These are phyloP conservation scores for Pedionomus torquatus DNA, from an alignment of 2,113 vertebrate species.

Conservation along the genomic window DNA sequence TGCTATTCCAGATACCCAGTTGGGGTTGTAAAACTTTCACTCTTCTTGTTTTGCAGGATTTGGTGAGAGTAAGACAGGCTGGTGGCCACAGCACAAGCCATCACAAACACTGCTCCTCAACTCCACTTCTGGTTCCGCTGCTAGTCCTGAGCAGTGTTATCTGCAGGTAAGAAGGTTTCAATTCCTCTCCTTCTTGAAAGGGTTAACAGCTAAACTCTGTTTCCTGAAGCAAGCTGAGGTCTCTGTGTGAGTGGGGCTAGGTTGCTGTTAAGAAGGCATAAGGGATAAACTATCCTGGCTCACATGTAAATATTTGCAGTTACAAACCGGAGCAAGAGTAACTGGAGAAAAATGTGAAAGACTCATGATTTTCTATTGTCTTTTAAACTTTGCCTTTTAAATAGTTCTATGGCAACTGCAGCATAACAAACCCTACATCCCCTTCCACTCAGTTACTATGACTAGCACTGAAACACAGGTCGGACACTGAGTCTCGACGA, in stretches of 20 bases:
- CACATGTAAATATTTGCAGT: constrained; percentile 42
- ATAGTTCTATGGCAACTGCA: neutral
- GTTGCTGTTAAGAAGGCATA: neutral
- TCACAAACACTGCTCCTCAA: neutral
- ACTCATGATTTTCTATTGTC: neutral
- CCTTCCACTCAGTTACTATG: neutral
- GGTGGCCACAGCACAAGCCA: neutral
- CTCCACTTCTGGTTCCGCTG: neutral
- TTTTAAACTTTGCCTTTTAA: neutral
- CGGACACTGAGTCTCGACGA: neutral
- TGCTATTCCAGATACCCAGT: neutral
- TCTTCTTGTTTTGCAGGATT: neutral
- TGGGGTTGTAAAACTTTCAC: neutral
- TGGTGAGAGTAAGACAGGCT: neutral
- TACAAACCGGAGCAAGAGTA: neutral
- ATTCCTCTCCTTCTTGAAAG: neutral
- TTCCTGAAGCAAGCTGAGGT: neutral
- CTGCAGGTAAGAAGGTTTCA: neutral
- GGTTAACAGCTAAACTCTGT: neutral
- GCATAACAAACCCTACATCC: neutral
- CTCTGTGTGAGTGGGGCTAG: neutral
- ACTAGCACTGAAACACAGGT: neutral
- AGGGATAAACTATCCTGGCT: constrained; percentile 41
- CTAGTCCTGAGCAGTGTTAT: neutral
- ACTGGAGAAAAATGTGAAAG: constrained; percentile 15